Percentiles rank a stretch among this genome's conserved stretches.
Evolutionary conservation across 2,113 vertebrate genomes (phyloP).

Genomic region (Melospiza georgiana): DNA sequence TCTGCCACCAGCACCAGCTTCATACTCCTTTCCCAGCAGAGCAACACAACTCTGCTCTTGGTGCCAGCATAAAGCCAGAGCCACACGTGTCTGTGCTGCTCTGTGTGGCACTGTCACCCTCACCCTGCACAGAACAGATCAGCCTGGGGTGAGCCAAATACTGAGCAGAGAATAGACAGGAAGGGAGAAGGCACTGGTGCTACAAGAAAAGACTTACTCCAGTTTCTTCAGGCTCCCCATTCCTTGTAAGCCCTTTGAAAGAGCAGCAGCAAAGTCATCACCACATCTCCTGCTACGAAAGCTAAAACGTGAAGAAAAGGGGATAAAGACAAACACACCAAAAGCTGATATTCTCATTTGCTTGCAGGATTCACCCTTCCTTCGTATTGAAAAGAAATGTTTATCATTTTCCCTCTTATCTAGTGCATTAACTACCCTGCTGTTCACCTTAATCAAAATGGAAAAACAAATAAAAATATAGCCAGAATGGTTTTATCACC

Average conservation of each 20-base stretch:
- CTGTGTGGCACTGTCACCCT: not conserved
- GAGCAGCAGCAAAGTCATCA: conserved; percentile 82
- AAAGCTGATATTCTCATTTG: not conserved
- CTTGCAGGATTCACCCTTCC: not conserved
- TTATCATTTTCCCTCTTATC: not conserved
- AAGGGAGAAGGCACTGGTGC: too few relatives aligned
- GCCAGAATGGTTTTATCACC: not conserved
- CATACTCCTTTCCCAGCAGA: not conserved
- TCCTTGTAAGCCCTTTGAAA: conserved; percentile 76
- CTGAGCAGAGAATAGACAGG: not conserved
- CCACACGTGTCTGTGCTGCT: fast-evolving
- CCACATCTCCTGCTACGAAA: conserved; percentile 87
- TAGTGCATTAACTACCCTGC: not conserved
- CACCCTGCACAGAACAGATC: not conserved
- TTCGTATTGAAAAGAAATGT: not conserved
- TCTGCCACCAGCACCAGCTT: not conserved
- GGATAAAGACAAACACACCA: not conserved
- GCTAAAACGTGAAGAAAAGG: conserved; percentile 63
- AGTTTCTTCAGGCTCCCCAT: conserved; percentile 79
- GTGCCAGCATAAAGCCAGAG: not conserved
- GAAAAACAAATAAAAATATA: not conserved
- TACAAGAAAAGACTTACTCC: conserved; percentile 76
- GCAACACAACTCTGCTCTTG: not conserved
- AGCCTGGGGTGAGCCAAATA: not conserved
- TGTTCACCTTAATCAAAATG: not conserved